Conservation (phyloP, 2,113 vertebrate genomes). For the Malurus melanocephalus region DNA sequence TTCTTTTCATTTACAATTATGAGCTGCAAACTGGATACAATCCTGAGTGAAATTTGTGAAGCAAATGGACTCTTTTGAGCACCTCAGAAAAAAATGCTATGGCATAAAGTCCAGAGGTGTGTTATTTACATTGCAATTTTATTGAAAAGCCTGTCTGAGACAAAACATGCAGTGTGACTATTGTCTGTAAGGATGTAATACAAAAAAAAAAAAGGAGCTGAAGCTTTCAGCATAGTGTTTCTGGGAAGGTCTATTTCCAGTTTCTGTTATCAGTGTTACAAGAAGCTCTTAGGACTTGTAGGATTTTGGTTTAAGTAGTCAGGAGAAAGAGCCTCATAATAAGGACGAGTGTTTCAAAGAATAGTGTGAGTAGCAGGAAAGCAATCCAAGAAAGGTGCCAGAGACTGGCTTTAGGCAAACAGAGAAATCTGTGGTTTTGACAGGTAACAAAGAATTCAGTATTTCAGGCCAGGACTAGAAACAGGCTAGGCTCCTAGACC, state of each 20-base stretch:
- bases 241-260: background rate
- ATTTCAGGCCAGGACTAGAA: background rate
- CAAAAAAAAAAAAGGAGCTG: background rate
- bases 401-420: background rate
- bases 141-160: background rate
- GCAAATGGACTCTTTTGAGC: background rate
- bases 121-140: slow-evolving; percentile 4
- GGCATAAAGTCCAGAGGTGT: background rate
- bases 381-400: background rate
- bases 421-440: background rate
- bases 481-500: background rate
- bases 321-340: background rate
- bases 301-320: slow-evolving; percentile 3
- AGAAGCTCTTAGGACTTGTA: background rate
- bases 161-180: background rate
- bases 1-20: background rate
- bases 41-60: background rate
- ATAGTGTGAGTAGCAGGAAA: background rate
- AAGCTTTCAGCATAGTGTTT: slow-evolving; percentile 11
- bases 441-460: background rate
- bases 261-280: background rate
- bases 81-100: background rate
- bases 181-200: background rate
- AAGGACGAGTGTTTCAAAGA: background rate
- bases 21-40: background rate